Evolutionary conservation across 92 coral and sea anemone species (phyloP).

Genomic region (Zoanthus gigantus): DNA sequence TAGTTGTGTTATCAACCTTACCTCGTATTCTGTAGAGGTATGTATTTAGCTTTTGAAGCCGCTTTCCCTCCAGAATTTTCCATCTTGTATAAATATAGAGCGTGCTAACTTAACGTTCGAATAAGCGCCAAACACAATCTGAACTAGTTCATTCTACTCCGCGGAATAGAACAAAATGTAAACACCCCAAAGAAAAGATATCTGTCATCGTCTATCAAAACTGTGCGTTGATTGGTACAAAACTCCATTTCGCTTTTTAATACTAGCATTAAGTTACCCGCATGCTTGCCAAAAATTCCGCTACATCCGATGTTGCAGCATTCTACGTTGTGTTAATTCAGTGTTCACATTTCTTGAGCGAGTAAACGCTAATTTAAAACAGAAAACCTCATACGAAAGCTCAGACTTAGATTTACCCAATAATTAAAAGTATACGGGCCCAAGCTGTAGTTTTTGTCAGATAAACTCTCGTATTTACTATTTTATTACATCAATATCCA

Average conservation of each 20-base stretch:
- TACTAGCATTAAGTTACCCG: not conserved
- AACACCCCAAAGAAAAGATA: not conserved
- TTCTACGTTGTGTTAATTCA: too few relatives aligned
- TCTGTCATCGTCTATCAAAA: not conserved
- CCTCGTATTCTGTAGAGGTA: not conserved
- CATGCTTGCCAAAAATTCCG: too few relatives aligned
- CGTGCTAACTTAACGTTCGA: not conserved
- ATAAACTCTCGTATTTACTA: too few relatives aligned
- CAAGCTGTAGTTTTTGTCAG: too few relatives aligned
- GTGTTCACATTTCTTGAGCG: too few relatives aligned
- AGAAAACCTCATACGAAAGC: too few relatives aligned
- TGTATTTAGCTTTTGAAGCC: not conserved
- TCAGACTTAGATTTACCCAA: too few relatives aligned
- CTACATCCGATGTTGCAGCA: too few relatives aligned
- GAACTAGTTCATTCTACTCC: not conserved
- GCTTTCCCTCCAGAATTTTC: not conserved
- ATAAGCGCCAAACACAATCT: not conserved
- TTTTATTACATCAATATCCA: too few relatives aligned
- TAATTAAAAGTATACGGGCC: too few relatives aligned
- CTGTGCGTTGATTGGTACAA: conserved; percentile 9
- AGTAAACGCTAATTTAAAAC: too few relatives aligned
- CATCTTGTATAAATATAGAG: not conserved
- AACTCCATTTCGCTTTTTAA: not conserved
- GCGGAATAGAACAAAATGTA: not conserved
- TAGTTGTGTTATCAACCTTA: too few relatives aligned